Evolutionary conservation across 2,797 vertebrate genomes (phyloP), one percentile per base, ranked within the genome.

Genomic region (Astyanax mexicanus): DNA sequence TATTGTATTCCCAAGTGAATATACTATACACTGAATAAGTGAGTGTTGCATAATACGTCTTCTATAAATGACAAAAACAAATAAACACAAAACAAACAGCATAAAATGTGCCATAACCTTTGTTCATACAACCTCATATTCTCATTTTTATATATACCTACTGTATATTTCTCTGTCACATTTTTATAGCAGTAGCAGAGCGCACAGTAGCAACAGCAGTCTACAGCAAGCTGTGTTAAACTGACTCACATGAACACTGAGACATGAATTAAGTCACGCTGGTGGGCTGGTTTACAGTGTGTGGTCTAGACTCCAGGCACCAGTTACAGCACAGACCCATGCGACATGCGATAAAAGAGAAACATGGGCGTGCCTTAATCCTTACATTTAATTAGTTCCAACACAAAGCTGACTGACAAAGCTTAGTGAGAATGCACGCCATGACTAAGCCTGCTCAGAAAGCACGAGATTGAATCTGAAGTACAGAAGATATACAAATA

Each of bases 251-350:
- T 35, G 0, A 65, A 51, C 52, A 77, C 70, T 73, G 9, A 13
- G 45, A 35, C 25, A 35, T n/a, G n/a, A 7, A n/a, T n/a, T n/a
- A 44, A 11, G 11, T 64, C 72, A 67, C 51, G 17, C 40, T 40
- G 69, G 65, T 47, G 51, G 62, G 45, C 67, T 54, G 62, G 45
- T 67, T 54, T 75, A 52, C 49, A 66, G 21, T 74, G 61, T 67
- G 77, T 72, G 61, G 65, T 68, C 73, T 49, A 25, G 73, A 49
- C 66, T 23, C 12, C 4, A 65, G 40, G 62, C 62, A 44, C 57
- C 57, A 38, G 57, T 12, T 37, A 60, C 4, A 0, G 37, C 8
- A 42, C 4, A 44, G 23, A n/a, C 64, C 25, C 7, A 29, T 29
- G 45, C 29, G 58, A 29, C 13, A 15, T 10, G 11, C 23, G 45